Conservation (phyloP, 1,140 invertebrate species). For the Oryctes rhinoceros region DNA sequence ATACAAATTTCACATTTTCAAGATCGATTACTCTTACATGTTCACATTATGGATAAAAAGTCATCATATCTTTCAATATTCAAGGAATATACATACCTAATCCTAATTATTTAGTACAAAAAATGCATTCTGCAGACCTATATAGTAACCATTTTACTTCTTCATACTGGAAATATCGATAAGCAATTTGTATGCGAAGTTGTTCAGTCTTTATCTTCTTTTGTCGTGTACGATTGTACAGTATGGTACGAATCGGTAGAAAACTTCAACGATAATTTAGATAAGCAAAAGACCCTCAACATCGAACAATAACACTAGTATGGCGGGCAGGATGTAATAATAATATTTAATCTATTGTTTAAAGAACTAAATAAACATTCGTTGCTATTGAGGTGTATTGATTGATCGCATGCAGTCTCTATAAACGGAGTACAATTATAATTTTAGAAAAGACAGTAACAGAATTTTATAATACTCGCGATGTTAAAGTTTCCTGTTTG, state of each 20-base stretch:
- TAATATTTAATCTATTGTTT: constrained; percentile 34
- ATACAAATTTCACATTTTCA: too few relatives aligned
- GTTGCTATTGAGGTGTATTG: not conserved
- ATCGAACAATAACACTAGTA: constrained; percentile 22
- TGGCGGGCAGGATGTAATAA: constrained; percentile 22
- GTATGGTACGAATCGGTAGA: not conserved
- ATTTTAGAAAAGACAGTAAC: constrained; percentile 23
- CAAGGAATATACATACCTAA: too few relatives aligned
- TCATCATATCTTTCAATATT: too few relatives aligned
- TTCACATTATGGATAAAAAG: too few relatives aligned
- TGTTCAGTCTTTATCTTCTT: constrained; percentile 2
- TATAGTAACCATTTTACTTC: not conserved
- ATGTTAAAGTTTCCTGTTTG: not conserved
- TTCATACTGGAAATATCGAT: not conserved
- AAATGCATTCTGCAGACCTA: not conserved
- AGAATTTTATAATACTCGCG: not conserved
- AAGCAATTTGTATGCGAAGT: constrained; percentile 24
- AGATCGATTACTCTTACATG: too few relatives aligned
- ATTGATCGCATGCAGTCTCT: not conserved
- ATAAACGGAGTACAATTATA: constrained; percentile 1
- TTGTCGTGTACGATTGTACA: not conserved
- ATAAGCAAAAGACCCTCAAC: constrained; percentile 34
- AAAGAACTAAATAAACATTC: constrained; percentile 6
- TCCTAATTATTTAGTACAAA: too few relatives aligned
- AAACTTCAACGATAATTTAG: not conserved